Base-by-base conservation (phyloP, 2,888 invertebrate genomes). In the Hypercompe scribonia region DNA sequence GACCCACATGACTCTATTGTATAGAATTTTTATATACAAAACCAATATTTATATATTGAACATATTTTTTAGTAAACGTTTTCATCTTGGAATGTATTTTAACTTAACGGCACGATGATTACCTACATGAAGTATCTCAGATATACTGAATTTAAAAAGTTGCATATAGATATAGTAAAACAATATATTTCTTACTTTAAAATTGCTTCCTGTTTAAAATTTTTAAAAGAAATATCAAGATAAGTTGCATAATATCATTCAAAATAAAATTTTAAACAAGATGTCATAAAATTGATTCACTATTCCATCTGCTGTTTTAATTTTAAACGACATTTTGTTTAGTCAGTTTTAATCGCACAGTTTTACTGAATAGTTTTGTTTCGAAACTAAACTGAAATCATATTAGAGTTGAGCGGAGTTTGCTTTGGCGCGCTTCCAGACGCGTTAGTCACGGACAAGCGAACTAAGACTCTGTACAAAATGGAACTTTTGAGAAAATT, bases 311-410 rank as follows among this genome's bases (percentile, higher is more conserved):
- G 65, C 50, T 61, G 69, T 70, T 73, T 73, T 54, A 61, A 73
- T 73, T 73, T 70, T 39, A 73, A 67, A 65, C 72, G 81, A 84
- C 81, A 83, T 84, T 86, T 76, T 81, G 82, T 80, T 84, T 75
- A 72, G 83, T 50, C 71, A 68, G 73, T 84, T 84, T 78, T 87
- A 85, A 88, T 88, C 84, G 81, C 80, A 78, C 77, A 80, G 76
- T 86, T 81, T 81, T 82, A 79, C 81, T 80, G 84, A 86, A 86
- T 84, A 82, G 82, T 90, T 91, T 92, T 92, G 93, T 93, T 93
- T 91, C 86, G 84, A 88, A 90, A 90, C 90, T 89, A 89, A 90
- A 90, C 90, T 90, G 88, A 90, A 93, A 93, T 94, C 88, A 92
- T 93, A 92, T 93, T 91, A 93, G 84, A 91, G 90, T 91, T 91